Conservation (phyloP, 2,888 invertebrate species). For the Homarus gammarus region DNA sequence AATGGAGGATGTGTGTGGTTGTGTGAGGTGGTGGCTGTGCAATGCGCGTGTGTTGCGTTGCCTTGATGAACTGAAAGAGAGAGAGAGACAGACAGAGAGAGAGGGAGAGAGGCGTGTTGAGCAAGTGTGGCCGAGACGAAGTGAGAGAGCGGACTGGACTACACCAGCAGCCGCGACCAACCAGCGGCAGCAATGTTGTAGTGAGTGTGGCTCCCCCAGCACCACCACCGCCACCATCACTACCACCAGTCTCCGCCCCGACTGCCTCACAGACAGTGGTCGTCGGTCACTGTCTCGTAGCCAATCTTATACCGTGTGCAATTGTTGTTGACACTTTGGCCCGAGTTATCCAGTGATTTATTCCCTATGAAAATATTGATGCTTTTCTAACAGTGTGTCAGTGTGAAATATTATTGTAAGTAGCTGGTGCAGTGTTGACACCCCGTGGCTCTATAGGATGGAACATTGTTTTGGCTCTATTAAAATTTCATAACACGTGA, state of each 20-base stretch:
- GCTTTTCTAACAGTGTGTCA: neutral
- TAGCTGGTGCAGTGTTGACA: neutral
- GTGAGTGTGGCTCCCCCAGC: neutral
- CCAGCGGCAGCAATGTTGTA: neutral
- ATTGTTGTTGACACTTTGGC: neutral
- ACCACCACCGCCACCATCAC: neutral
- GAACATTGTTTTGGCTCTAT: too few species aligned
- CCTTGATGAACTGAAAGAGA: neutral
- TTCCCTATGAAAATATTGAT: neutral
- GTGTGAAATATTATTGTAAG: neutral
- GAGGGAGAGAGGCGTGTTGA: neutral
- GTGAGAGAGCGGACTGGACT: neutral
- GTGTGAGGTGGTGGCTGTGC: too few species aligned
- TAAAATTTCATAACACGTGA: too few species aligned
- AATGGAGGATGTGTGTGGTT: too few species aligned
- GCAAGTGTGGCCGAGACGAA: neutral
- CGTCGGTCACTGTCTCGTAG: neutral
- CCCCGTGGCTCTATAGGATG: too few species aligned
- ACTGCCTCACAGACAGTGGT: conserved; percentile 1
- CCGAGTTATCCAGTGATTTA: neutral
- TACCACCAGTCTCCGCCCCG: neutral
- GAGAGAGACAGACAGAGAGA: neutral
- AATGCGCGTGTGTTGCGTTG: neutral
- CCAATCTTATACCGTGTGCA: neutral
- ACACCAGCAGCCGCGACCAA: neutral